These are phyloP conservation scores for Bombus polaris DNA, from an alignment of 1,140 invertebrate genomes.

Conservation along the genomic window DNA sequence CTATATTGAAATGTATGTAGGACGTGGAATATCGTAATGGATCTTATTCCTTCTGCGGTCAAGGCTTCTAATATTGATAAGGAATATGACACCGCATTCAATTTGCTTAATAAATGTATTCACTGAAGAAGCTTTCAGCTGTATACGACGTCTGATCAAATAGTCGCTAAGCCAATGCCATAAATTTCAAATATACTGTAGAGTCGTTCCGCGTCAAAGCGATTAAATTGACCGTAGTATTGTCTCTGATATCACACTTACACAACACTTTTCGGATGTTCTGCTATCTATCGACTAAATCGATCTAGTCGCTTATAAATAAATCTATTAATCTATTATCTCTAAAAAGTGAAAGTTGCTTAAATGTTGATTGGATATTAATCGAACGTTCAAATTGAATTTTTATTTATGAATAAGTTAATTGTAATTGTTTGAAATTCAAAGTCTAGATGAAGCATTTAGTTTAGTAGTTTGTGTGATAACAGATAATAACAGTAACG, in stretches of 20 bases:
- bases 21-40: too few relatives aligned
- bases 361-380: background rate
- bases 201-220: background rate
- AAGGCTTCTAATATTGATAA: background rate
- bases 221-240: background rate
- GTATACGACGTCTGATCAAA: background rate
- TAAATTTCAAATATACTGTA: slow-evolving; percentile 17
- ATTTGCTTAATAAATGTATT: slow-evolving; percentile 18
- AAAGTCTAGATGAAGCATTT: background rate
- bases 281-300: background rate
- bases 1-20: background rate
- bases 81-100: background rate
- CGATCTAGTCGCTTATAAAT: background rate
- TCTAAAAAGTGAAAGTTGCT: too few relatives aligned
- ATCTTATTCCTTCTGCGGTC: background rate
- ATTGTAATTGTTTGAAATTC: background rate
- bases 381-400: background rate
- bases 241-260: background rate
- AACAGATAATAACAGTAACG: slow-evolving; percentile 38
- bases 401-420: too few relatives aligned
- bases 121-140: slow-evolving; percentile 13
- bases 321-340: too few relatives aligned
- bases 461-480: background rate
- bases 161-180: background rate
- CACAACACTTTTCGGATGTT: too few relatives aligned